Evolutionary conservation across 1,140 invertebrate species (phyloP), one percentile per base, ranked within the genome.

Genomic region (Hypsibius dujardini): DNA sequence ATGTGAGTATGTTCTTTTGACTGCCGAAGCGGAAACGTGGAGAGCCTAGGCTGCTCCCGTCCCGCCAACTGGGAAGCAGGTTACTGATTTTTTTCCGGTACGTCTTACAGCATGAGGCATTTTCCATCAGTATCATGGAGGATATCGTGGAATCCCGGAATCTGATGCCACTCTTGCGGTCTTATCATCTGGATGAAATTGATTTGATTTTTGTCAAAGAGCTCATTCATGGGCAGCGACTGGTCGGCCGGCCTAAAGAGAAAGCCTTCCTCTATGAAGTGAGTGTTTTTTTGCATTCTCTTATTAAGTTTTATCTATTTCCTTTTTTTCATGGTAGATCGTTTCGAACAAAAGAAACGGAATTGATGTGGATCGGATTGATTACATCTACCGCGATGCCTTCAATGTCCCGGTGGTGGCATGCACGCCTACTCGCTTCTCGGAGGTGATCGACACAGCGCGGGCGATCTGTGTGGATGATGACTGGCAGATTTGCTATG

Each of bases 321-420:
- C 45, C 14, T 3, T 1, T 1, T 15, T 71, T 71, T 71, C 46
- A 62, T 76, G 77, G n/a, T 73, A 86, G 84, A 84, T 88, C 73
- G 83, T 88, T 0, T 80, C 82, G 46, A 87, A 88, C 75, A 81
- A 83, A 70, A 75, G 79, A 14, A 85, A 82, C 74, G 83, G 83
- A n/a, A 80, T 87, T 47, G 86, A 88, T 79, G 87, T 88, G 2
- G 87, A 88, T 76, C 87, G 86, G 77, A 87, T 82, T 82, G 86
- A 87, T 75, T 88, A 88, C 74, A 80, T 87, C 60, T 77, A n/a
- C n/a, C 50, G 7, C 7, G 50, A 7, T 56, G n/a, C 7, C 50
- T 56, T 56, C 50, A 7, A n/a, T 56, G 50, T 56, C 50, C n/a
- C 50, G 7, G n/a, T 7, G n/a, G n/a, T 7, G 7, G 50, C 7